phyloP scores from a whole-genome alignment of 2,888 invertebrate species.

The Abrostola tripartita region DNA sequence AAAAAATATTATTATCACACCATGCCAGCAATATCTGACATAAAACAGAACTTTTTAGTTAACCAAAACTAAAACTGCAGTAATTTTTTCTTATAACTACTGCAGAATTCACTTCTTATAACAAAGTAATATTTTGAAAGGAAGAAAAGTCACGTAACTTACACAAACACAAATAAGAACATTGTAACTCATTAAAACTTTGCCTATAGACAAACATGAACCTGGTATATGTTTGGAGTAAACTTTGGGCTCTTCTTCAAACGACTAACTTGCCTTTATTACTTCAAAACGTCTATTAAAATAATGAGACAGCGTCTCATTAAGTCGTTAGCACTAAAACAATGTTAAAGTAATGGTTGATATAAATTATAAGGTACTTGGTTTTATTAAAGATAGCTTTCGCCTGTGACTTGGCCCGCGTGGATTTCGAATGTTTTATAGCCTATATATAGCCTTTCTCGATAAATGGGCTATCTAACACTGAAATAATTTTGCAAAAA shows the following conservation, averaged over 20 bases:
- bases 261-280: slow-evolving; percentile 57
- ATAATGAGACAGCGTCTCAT: slow-evolving; percentile 50
- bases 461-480: no score
- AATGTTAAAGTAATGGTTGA: slow-evolving; percentile 33
- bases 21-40: slow-evolving; percentile 11
- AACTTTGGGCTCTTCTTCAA: slow-evolving; percentile 55
- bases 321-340: slow-evolving; percentile 50
- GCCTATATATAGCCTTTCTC: no score
- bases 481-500: no score
- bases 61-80: slow-evolving; percentile 47
- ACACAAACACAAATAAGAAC: slow-evolving; percentile 62
- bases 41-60: slow-evolving; percentile 28
- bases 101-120: slow-evolving; percentile 45
- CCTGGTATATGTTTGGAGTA: slow-evolving; percentile 51
- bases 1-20: not conserved
- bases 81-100: no score
- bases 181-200: slow-evolving; percentile 75
- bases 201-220: slow-evolving; percentile 59
- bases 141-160: slow-evolving; percentile 63
- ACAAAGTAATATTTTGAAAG: slow-evolving; percentile 61
- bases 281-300: slow-evolving; percentile 56
- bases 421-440: no score
- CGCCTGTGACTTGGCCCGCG: no score
- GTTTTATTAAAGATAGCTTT: slow-evolving; percentile 12
- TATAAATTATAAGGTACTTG: slow-evolving; percentile 17